Conservation (phyloP, 2,113 vertebrate species). For the Chaetops frenatus region DNA sequence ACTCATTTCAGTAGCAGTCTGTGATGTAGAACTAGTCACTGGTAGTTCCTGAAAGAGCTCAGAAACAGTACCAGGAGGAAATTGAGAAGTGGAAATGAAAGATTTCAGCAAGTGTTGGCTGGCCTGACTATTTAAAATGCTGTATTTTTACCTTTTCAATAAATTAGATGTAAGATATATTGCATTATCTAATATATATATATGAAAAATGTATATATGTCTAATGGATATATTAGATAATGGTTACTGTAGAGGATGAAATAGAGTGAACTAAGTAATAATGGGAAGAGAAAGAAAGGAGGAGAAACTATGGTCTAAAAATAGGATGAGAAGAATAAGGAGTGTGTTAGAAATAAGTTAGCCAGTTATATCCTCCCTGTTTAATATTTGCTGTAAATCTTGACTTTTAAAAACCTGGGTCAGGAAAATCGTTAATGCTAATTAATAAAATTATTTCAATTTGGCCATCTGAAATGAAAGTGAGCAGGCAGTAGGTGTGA, state of each 20-base stretch:
- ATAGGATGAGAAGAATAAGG: not conserved
- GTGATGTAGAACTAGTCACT: not conserved
- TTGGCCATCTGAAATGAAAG: not conserved
- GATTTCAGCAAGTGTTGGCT: not conserved
- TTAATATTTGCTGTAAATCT: not conserved
- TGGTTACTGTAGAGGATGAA: not conserved
- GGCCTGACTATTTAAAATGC: not conserved
- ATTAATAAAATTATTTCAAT: not conserved
- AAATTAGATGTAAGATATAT: not conserved
- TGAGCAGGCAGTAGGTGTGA: not conserved
- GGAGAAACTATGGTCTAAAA: not conserved
- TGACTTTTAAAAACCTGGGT: not conserved
- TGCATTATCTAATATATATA: not conserved
- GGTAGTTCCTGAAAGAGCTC: constrained; percentile 21
- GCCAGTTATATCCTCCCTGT: not conserved
- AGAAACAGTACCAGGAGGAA: not conserved
- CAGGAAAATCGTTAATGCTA: not conserved
- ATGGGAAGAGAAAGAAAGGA: not conserved
- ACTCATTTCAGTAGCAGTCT: constrained; percentile 6
- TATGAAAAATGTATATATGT: not conserved
- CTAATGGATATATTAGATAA: not conserved
- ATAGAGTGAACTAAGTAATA: not conserved
- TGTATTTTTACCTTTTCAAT: not conserved
- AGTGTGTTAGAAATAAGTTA: not conserved
- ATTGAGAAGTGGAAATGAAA: not conserved